Percentiles rank a stretch among this genome's conserved stretches.
phyloP scores from a whole-genome alignment of 2,888 invertebrate species.

The Sminthurinus aureus region DNA sequence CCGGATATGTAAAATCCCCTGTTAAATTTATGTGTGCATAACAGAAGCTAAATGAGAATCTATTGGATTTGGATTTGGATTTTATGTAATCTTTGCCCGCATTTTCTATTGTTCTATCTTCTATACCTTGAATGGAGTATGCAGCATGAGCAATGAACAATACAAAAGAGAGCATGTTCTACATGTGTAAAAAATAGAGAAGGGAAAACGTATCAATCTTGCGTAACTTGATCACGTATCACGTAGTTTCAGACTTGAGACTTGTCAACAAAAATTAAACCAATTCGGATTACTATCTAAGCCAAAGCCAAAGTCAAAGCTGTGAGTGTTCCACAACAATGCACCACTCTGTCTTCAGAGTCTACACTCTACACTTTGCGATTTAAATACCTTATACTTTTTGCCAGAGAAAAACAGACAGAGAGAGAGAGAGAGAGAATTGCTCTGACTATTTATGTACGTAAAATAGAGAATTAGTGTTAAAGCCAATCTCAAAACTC shows the following conservation, averaged over 20 bases:
- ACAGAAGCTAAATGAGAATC: neutral
- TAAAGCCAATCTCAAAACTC: too few relatives aligned
- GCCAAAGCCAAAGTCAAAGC: too few relatives aligned
- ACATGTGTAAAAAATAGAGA: conserved; percentile 2
- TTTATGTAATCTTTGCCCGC: neutral
- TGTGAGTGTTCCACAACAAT: conserved; percentile 43
- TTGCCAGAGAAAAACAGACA: too few relatives aligned
- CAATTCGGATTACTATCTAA: conserved; percentile 44
- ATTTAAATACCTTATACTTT: conserved; percentile 48
- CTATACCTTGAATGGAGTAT: too few relatives aligned
- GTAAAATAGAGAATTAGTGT: conserved; percentile 31
- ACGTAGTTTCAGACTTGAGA: conserved; percentile 25
- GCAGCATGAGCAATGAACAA: neutral
- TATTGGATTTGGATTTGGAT: neutral
- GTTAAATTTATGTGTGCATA: neutral
- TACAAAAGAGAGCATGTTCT: neutral
- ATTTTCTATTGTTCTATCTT: neutral
- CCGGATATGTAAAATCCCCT: conserved; percentile 33
- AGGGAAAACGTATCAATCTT: conserved; percentile 48
- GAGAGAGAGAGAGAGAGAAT: conserved; percentile 14
- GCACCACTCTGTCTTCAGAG: conserved; percentile 16
- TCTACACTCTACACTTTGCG: conserved; percentile 39
- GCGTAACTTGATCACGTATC: conserved; percentile 52
- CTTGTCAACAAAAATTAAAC: conserved; percentile 55
- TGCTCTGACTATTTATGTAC: conserved; percentile 36